A percentile compares a stretch with the other conserved stretches of the same genome.
Evolutionary conservation across 2,113 vertebrate species (phyloP).

Genomic region (Hippoglossus stenolepis): DNA sequence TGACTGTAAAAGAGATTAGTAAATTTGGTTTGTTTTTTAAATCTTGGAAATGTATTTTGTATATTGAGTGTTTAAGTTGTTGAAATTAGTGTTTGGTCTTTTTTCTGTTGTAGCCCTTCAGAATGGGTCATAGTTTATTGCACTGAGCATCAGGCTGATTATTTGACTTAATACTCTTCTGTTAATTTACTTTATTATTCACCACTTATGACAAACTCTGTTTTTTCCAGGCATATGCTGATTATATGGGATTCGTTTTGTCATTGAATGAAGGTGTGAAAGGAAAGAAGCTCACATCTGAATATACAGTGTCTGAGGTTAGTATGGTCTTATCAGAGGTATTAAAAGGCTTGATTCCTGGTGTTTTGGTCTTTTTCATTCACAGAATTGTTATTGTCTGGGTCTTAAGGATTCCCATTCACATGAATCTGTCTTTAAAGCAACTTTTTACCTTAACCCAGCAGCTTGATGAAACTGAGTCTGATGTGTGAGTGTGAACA

Average conservation of each 20-base stretch:
- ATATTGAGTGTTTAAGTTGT: neutral
- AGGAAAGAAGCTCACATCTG: constrained; percentile 91
- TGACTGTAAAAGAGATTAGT: too few relatives aligned
- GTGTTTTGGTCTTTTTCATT: neutral
- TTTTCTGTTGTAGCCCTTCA: too few relatives aligned
- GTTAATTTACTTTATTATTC: neutral
- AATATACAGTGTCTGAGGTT: constrained; percentile 94
- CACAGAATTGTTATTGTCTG: neutral
- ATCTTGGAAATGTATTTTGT: too few relatives aligned
- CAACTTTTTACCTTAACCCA: too few relatives aligned
- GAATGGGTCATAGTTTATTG: neutral
- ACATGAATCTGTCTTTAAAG: too few relatives aligned
- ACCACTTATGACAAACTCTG: neutral
- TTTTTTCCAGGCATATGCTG: constrained; percentile 88
- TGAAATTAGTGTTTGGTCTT: neutral
- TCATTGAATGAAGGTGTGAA: constrained; percentile 93
- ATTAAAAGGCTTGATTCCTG: neutral
- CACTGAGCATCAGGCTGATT: neutral
- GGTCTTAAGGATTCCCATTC: too few relatives aligned
- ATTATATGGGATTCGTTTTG: constrained; percentile 96
- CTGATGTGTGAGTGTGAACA: too few relatives aligned
- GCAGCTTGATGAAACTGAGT: too few relatives aligned
- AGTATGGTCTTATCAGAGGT: neutral
- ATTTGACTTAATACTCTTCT: neutral
- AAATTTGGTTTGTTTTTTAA: too few relatives aligned